phyloP scores from a whole-genome alignment of 2,113 vertebrate genomes.

The Taxidea taxus region DNA sequence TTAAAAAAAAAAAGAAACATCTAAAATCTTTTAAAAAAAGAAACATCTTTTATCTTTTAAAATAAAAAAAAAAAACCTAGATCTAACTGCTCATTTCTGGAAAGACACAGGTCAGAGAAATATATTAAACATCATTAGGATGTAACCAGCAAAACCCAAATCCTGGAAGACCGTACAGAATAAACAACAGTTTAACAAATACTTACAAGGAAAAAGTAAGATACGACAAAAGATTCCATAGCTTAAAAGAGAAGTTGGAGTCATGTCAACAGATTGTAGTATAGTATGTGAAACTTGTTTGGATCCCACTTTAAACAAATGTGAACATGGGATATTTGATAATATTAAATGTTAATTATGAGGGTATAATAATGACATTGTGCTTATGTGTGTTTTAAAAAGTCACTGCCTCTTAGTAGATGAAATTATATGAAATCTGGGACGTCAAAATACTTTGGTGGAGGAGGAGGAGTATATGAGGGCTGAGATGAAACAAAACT shows the following conservation, averaged over 20 bases:
- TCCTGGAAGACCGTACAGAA: neutral
- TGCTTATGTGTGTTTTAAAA: neutral
- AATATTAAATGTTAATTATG: neutral
- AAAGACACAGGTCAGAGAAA: neutral
- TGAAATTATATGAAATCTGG: neutral
- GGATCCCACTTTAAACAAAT: neutral
- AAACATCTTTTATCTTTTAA: too few species aligned
- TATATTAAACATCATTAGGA: neutral
- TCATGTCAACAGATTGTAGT: neutral
- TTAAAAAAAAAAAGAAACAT: too few species aligned
- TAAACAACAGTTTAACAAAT: neutral
- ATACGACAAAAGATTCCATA: neutral
- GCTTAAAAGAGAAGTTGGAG: neutral
- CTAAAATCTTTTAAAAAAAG: neutral
- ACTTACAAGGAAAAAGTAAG: neutral
- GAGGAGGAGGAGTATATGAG: neutral
- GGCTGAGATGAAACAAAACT: neutral
- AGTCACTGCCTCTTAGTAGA: neutral
- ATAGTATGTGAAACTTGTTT: neutral
- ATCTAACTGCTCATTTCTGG: neutral
- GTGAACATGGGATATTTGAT: neutral
- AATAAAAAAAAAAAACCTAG: neutral
- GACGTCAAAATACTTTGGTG: neutral
- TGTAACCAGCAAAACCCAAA: conserved; percentile 4
- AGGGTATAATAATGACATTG: neutral